Percentiles rank a stretch among this genome's conserved stretches.
phyloP scores from a whole-genome alignment of 2,888 invertebrate genomes.

The Eupelmus urozonus region DNA sequence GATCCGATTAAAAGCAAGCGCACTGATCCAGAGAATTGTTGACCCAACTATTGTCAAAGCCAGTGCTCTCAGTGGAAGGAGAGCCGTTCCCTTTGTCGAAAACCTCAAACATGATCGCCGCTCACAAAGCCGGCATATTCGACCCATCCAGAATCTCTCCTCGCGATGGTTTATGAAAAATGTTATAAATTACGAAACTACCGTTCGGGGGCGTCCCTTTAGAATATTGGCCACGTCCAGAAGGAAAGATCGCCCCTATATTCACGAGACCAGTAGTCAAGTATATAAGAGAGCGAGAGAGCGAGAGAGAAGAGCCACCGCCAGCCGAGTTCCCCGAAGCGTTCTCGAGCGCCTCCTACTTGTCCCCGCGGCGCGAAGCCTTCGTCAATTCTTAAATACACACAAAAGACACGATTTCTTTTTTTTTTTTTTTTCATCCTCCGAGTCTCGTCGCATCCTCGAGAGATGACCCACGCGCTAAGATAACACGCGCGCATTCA shows the following conservation, averaged over 20 bases:
- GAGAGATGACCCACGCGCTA: constrained; percentile 15
- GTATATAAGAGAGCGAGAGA: background rate
- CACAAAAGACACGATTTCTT: constrained; percentile 28
- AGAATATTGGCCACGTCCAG: background rate
- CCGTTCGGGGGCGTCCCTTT: constrained; percentile 40
- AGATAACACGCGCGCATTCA: constrained; percentile 48
- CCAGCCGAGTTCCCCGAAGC: constrained; percentile 54
- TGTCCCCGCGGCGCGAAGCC: constrained; percentile 14
- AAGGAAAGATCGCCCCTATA: constrained; percentile 22
- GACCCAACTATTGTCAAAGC: background rate
- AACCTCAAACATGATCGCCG: constrained; percentile 49
- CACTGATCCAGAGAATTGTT: constrained; percentile 3
- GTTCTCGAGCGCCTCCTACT: constrained; percentile 39
- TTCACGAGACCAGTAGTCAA: background rate
- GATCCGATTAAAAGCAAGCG: background rate
- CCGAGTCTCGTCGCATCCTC: no score
- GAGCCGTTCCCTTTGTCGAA: constrained; percentile 28
- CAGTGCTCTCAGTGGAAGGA: constrained; percentile 15
- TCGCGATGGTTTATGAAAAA: constrained; percentile 52
- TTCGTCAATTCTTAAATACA: constrained; percentile 48
- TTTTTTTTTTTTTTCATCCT: constrained; percentile 14
- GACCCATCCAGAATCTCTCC: constrained; percentile 14
- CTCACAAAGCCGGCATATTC: constrained; percentile 10
- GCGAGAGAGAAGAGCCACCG: constrained; percentile 22
- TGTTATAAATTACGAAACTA: constrained; percentile 56